Evolutionary conservation across 2,888 invertebrate species (phyloP).

Genomic region (Mallateleia sp.): DNA sequence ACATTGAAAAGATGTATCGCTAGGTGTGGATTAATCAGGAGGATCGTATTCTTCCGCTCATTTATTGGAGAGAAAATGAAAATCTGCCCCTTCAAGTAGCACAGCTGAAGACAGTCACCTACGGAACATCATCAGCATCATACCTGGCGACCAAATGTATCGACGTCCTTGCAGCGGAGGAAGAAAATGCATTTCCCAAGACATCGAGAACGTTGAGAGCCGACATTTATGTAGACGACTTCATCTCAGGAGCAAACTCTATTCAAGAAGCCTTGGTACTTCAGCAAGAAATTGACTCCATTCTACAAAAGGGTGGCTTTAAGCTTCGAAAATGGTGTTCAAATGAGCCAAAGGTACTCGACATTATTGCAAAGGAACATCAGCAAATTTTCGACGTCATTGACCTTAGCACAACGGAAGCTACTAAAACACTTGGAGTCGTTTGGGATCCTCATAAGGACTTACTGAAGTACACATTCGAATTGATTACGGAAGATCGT

Average conservation of each 20-base stretch:
- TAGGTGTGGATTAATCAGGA: no score
- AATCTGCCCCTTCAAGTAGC: not conserved
- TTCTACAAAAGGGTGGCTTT: not conserved
- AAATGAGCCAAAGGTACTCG: not conserved
- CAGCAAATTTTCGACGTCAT: not conserved
- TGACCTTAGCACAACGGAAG: not conserved
- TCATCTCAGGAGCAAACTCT: not conserved
- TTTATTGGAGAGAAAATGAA: slow-evolving; percentile 5
- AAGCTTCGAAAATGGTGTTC: slow-evolving; percentile 21
- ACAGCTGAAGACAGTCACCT: slow-evolving; percentile 6
- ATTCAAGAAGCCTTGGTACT: no score
- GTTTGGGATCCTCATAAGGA: no score
- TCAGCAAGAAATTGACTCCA: not conserved
- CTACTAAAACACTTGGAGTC: no score
- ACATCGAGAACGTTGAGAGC: not conserved
- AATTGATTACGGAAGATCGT: no score
- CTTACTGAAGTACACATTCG: no score
- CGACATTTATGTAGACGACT: slow-evolving; percentile 1
- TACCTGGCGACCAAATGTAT: not conserved
- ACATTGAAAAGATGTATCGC: no score
- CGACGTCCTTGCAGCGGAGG: not conserved
- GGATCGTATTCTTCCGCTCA: not conserved
- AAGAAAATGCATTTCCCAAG: not conserved
- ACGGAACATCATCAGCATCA: not conserved
- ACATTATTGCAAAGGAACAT: not conserved